phyloP scores from a whole-genome alignment of 2,888 invertebrate species.

The Philhelius pedissequus region DNA sequence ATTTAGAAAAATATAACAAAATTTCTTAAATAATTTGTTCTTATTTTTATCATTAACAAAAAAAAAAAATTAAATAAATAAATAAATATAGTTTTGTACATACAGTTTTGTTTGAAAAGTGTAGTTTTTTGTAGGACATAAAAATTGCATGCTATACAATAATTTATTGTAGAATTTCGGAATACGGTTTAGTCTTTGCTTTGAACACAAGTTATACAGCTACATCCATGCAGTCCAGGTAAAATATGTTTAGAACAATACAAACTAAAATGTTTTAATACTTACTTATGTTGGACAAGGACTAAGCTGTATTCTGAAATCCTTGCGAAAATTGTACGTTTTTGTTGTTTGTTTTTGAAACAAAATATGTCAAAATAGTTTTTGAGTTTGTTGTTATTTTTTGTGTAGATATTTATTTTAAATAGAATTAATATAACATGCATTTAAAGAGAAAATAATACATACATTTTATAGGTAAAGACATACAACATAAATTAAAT shows the following conservation, averaged over 20 bases:
- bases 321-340: conserved; percentile 14
- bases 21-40: background rate
- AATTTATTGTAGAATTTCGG: conserved; percentile 71
- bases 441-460: conserved; percentile 25
- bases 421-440: conserved; percentile 58
- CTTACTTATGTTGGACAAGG: conserved; percentile 77
- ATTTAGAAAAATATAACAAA: background rate
- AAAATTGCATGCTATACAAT: conserved; percentile 65
- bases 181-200: conserved; percentile 79
- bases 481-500: background rate
- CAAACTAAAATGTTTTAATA: conserved; percentile 64
- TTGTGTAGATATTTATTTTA: conserved; percentile 12
- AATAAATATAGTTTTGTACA: conserved; percentile 15
- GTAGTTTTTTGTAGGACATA: background rate
- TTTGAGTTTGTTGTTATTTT: background rate
- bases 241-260: background rate
- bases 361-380: conserved; percentile 11
- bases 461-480: background rate
- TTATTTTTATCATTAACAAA: background rate
- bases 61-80: too few species aligned
- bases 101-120: conserved; percentile 32
- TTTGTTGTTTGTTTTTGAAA: background rate
- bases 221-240: conserved; percentile 45
- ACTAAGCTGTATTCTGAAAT: conserved; percentile 78
- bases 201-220: conserved; percentile 72